Evolutionary conservation across 2,113 vertebrate species (phyloP), one percentile per base, ranked within the genome.

Genomic region (Dipodomys merriami): DNA sequence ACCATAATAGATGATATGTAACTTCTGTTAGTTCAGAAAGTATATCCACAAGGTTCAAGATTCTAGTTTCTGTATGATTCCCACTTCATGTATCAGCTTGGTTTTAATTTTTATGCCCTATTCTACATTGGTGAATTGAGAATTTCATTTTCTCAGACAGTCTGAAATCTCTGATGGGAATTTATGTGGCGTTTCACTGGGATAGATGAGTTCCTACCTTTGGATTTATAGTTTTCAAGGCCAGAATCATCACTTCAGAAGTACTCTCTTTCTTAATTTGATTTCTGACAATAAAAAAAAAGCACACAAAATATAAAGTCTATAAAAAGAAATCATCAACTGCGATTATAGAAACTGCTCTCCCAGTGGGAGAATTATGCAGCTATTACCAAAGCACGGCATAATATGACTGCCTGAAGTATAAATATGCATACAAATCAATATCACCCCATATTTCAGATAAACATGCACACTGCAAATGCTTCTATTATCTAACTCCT

Each of bases 211-310:
- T 88, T 90, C 33, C 78, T 91, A 73, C 94, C 79, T 95, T 93
- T 94, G 72, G 57, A 88, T 96, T 97, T 97, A 97, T 91, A 91
- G 87, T 93, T 96, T 92, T 90, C 85, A 88, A 90, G 46, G 46
- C 46, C 72, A 95, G 92, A 90, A 90, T n/a, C 19, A 46, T 94
- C 85, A 94, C 90, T 96, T 95, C 83, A 90, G 72, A 95, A 91
- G 53, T 91, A 90, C 93, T 96, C 76, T 93, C 77, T 96, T 94
- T 80, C 90, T 93, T 88, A 96, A 95, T 97, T 96, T 96, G 94
- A 96, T 97, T 96, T 95, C 94, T 96, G 84, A 96, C 90, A 97
- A 96, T 96, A 96, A 96, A 97, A 62, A 35, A 94, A 85, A 86
- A 88, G 39, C 69, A 81, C 90, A 90, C 85, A 95, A 96, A 96